A percentile compares a stretch with the other conserved stretches of the same genome.
Conservation (phyloP, 2,888 invertebrate genomes). For the Dolichomitus sp. region DNA sequence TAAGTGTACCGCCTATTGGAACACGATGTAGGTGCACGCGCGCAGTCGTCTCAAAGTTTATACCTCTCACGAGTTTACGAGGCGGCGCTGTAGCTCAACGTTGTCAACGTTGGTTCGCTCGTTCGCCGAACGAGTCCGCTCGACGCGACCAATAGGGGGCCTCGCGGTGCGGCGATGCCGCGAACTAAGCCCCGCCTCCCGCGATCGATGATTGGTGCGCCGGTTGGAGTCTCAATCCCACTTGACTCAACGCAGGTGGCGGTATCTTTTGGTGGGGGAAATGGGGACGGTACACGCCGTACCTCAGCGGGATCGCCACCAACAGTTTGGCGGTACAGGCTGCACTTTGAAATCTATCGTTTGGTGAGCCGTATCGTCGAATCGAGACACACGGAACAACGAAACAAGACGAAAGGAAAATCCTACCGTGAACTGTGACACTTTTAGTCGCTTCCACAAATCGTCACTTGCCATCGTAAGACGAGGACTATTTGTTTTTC, state of each 20-base stretch:
- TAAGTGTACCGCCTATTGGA: constrained; percentile 18
- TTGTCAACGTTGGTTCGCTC: constrained; percentile 51
- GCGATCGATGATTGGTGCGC: constrained; percentile 29
- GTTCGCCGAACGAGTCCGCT: constrained; percentile 31
- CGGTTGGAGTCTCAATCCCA: not conserved
- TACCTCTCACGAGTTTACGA: constrained; percentile 13
- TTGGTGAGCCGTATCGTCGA: constrained; percentile 49
- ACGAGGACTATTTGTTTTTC: not conserved
- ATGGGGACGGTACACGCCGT: constrained; percentile 11
- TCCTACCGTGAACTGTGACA: not conserved
- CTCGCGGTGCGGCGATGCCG: constrained; percentile 77
- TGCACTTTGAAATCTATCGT: constrained; percentile 66
- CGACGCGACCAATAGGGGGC: constrained; percentile 5
- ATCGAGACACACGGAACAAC: constrained; percentile 10
- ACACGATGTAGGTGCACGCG: constrained; percentile 22
- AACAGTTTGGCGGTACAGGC: constrained; percentile 38
- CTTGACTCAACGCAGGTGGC: constrained; percentile 29
- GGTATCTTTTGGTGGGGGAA: constrained; percentile 13
- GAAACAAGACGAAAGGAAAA: not conserved
- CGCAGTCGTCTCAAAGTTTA: constrained; percentile 12
- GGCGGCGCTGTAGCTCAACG: constrained; percentile 16
- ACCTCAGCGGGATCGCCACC: constrained; percentile 55
- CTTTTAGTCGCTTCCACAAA: not conserved
- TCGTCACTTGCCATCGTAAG: not conserved
- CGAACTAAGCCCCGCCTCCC: constrained; percentile 68